Percentiles rank a stretch among this genome's conserved stretches.
Conservation (phyloP, 2,888 invertebrate species). For the Platycheirus albimanus region DNA sequence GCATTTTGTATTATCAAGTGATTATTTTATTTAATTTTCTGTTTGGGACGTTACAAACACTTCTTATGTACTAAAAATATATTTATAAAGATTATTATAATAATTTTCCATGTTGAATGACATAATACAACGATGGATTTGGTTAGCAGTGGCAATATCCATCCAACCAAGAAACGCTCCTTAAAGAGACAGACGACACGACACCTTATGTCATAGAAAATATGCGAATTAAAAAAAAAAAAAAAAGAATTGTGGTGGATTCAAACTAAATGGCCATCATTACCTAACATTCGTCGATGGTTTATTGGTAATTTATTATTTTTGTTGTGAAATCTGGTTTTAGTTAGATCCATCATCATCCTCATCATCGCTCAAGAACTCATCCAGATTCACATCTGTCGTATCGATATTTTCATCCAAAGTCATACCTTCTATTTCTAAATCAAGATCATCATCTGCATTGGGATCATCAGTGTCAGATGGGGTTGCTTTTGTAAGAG, state of each 20-base stretch:
- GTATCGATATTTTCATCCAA: constrained; percentile 91
- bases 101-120: constrained; percentile 43
- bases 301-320: constrained; percentile 14
- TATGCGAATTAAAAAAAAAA: neutral
- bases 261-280: constrained; percentile 1
- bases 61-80: constrained; percentile 65
- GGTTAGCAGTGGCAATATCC: constrained; percentile 4
- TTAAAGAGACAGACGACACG: neutral
- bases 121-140: constrained; percentile 29
- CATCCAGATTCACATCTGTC: constrained; percentile 88
- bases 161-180: neutral
- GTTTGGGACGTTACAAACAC: constrained; percentile 60
- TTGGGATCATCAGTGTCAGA: constrained; percentile 83
- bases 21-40: constrained; percentile 1
- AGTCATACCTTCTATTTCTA: constrained; percentile 92
- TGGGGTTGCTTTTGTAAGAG: neutral
- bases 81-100: constrained; percentile 44
- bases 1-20: constrained; percentile 38
- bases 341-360: neutral
- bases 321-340: neutral
- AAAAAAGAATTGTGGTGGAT: too few species aligned
- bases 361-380: constrained; percentile 85
- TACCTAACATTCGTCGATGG: constrained; percentile 31
- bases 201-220: neutral
- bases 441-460: constrained; percentile 91